phyloP scores from a whole-genome alignment of 2,888 invertebrate genomes.

The Lasioglossum leucozonium region DNA sequence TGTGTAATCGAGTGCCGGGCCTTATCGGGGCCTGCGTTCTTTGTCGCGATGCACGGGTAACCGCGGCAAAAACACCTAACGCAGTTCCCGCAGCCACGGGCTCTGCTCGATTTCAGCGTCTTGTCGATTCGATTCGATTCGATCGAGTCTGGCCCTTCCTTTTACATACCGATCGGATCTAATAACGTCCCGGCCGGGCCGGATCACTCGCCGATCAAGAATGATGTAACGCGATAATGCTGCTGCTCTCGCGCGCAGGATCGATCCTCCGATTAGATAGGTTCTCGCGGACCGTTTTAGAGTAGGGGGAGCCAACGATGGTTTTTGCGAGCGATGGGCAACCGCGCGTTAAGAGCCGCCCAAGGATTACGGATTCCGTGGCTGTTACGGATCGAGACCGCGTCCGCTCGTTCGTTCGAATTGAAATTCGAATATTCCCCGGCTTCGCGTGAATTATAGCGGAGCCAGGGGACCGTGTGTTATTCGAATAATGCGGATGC shows the following conservation, averaged over 20 bases:
- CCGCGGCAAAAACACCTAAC: background rate
- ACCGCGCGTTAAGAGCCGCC: slow-evolving; percentile 19
- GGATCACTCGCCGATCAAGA: background rate
- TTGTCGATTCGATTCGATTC: background rate
- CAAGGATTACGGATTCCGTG: slow-evolving; percentile 15
- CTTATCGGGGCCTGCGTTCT: slow-evolving; percentile 23
- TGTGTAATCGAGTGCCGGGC: slow-evolving; percentile 47
- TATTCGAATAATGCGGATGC: slow-evolving; percentile 18
- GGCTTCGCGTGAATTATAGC: background rate
- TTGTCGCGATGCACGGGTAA: slow-evolving; percentile 40
- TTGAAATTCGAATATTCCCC: slow-evolving; percentile 14
- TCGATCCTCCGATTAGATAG: slow-evolving; percentile 35
- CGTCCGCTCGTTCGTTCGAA: background rate
- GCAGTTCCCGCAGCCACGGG: background rate
- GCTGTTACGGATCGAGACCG: background rate
- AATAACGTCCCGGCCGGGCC: slow-evolving; percentile 12
- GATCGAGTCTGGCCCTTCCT: background rate
- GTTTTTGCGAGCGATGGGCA: slow-evolving; percentile 23
- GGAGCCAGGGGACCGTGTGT: background rate
- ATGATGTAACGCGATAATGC: slow-evolving; percentile 35
- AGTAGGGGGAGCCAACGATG: background rate
- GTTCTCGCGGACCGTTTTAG: background rate
- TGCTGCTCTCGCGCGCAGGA: slow-evolving; percentile 8
- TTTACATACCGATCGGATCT: slow-evolving; percentile 29
- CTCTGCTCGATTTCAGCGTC: background rate